Base-by-base conservation (phyloP, 2,888 invertebrate species). In the Bedellia somnulentella region DNA sequence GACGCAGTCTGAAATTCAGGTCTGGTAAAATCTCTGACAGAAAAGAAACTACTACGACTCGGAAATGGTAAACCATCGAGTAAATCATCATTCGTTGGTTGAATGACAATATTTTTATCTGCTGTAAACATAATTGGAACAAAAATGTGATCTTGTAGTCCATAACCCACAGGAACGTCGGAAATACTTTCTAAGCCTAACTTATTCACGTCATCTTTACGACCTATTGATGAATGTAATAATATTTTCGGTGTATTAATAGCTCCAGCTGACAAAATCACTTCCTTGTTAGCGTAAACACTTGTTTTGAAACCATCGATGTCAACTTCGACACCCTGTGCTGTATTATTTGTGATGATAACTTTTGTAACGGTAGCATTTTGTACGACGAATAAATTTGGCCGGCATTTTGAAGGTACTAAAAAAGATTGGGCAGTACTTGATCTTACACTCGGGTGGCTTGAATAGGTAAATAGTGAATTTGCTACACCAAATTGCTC, bases 241-340 rank as follows among this genome's bases (percentile, higher is more conserved):
- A 30, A 13, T 12, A 30, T 8, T 30, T 30, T 23, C 2, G 30
- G 30, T 4, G 30, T 17, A 11, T 30, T 30, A 11, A 30, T 16
- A 10, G 24, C 11, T 2, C 30, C 30, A 15, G 24, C 11, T 5
- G 24, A 16, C 2, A 15, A 23, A 6, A 30, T 30, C 3, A 30
- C 16, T 24, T 30, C 30, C 13, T 30, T 24, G 2, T 24, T n/a
- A 4, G 24, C 24, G 8, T 12, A 24, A 24, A 30, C n/a, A 5
- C 9, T 8, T 2, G 10, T 2, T 12, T 5, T 2, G 15, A 1
- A 6, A 9, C 12, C 17, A 15, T 30, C 24, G 8, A 24, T 12
- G 8, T 10, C 4, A n/a, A 30, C 17, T 15, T 30, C 17, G 3
- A 30, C 30, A 3, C 30, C 30, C 6, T 4, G 8, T 4, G 30